Base-by-base conservation (phyloP, 2,797 vertebrate genomes). In the Epinephelus coioides region DNA sequence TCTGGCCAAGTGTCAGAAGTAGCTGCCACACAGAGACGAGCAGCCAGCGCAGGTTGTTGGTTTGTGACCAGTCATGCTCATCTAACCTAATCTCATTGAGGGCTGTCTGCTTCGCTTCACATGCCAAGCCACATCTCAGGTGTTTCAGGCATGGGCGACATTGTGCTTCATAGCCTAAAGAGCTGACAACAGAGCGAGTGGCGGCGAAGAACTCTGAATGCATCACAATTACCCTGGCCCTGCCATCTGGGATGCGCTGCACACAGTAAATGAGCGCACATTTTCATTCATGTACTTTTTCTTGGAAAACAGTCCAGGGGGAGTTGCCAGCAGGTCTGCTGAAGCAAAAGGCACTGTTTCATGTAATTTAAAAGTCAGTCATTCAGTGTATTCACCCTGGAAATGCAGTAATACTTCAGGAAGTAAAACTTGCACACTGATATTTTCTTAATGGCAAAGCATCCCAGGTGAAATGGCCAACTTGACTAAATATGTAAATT, bases 1-100 rank as follows among this genome's bases (percentile, higher is more conserved):
- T 76, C 68, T 23, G 71, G 77, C 87, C 86, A 87, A 76, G 69
- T 77, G 78, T 90, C 84, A 80, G 85, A 79, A 77, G 85, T 77
- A 56, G 8, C 46, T 40, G 80, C 75, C 73, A 88, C 73, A 88
- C 83, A 59, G 60, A 79, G 74, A 79, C 69, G 11, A 76, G 66
- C 61, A 69, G 69, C 13, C 72, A 84, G 79, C 11, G n/a, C 78
- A 76, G 82, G 82, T 80, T 87, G 62, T 69, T 78, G 71, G 76
- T 86, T 82, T 87, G 80, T 79, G 76, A 88, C 81, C 86, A 87
- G 85, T 83, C 86, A 59, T 82, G 81, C 88, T 82, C 73, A 51
- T 83, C 89, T 87, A 79, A 89, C 61, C 86, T 76, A 65, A 87
- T 88, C 82, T 83, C 79, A 69, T 18, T 64, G 72, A 84, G 73